Evolutionary conservation across 1,140 invertebrate species (phyloP), one percentile per base, ranked within the genome.

Genomic region (Vollenhovia emeryi): DNA sequence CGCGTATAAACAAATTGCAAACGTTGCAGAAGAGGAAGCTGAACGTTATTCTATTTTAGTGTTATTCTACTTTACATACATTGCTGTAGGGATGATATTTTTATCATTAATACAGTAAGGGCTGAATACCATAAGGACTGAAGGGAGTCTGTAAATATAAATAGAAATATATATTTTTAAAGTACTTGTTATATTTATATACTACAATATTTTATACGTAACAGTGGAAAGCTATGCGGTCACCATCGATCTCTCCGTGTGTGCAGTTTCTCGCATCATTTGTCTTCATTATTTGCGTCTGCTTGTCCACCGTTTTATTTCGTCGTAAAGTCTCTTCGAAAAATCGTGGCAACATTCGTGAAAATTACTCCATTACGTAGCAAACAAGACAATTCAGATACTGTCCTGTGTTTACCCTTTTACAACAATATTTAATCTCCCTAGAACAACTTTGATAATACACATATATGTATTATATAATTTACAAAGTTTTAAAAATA

Each of bases 251-350:
- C 36, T 21, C 11, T 13, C 1, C 71, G 59, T 55, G 80, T 13
- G 5, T 82, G 50, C 27, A 79, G 86, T 88, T 88, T 82, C 52
- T 33, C 82, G 64, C 74, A 83, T 86, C 86, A 89, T 91, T 86
- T 69, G 89, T 90, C 89, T 91, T 91, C 90, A 84, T 91, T 91
- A 90, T 24, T 74, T 68, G 66, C 30, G 36, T 84, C 64, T 68
- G 69, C 60, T 66, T 84, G 74, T 73, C 59, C 27, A 15, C n/a
- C 11, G 40, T 60, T 55, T 76, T 43, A 30, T 45, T 8, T 21
- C 55, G 33, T 43, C 18, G 52, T 36, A 69, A 88, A 89, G 13
- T 30, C 36, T 64, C 27, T 64, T 18, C 21, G 7, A 55, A 87
- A 88, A 88, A 78, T 64, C 40, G 36, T 21, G 1, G 40, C n/a